Percentiles rank a stretch among this genome's conserved stretches.
Evolutionary conservation across 2,797 vertebrate species (phyloP).

Genomic region (Crypturellus tataupa): DNA sequence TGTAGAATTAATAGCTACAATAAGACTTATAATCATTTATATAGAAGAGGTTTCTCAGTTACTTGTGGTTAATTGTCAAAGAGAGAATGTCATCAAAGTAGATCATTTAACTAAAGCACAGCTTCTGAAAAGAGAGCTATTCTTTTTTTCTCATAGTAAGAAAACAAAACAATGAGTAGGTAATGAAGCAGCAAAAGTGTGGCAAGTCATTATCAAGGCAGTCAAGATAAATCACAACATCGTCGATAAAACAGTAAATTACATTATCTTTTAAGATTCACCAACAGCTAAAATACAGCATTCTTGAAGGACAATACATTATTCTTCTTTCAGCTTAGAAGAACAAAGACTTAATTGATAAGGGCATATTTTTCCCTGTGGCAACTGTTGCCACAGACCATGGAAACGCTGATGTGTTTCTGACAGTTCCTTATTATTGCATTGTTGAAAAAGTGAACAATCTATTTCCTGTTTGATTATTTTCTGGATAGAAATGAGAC

Average conservation of each 20-base stretch:
- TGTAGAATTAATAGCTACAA: background rate
- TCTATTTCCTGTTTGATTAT: background rate
- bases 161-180: background rate
- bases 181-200: background rate
- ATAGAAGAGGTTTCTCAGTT: background rate
- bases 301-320: background rate
- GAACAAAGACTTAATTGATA: background rate
- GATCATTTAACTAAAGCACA: background rate
- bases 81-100: background rate
- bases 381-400: background rate
- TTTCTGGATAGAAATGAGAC: background rate
- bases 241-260: background rate
- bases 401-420: background rate
- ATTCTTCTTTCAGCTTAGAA: background rate
- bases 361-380: background rate
- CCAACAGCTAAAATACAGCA: background rate
- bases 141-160: rapidly evolving
- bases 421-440: background rate
- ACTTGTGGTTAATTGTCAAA: background rate
- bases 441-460: background rate
- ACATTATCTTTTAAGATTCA: background rate
- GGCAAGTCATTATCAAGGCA: background rate
- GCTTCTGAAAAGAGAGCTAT: rapidly evolving
- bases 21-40: background rate
- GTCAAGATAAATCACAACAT: background rate